Evolutionary conservation across 92 coral and sea anemone species (phyloP).

Genomic region (Scolanthus callimorphus): DNA sequence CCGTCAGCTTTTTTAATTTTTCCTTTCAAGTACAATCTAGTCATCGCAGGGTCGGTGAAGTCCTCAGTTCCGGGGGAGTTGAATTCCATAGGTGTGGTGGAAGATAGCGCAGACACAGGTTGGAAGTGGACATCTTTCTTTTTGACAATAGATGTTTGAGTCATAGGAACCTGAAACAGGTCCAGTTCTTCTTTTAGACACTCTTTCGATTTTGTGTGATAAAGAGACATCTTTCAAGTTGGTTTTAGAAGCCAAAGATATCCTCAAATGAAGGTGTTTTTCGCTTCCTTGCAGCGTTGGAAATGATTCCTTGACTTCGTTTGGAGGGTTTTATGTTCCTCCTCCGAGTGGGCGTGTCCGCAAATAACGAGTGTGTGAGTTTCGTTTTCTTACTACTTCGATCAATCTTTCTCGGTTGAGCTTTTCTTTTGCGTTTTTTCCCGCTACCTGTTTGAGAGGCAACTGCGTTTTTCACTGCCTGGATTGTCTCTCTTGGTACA

Average conservation of each 20-base stretch:
- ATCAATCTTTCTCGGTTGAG: neutral
- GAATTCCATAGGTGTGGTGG: slow-evolving; percentile 38
- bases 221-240: slow-evolving; percentile 13
- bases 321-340: slow-evolving; percentile 26
- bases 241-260: slow-evolving; percentile 8
- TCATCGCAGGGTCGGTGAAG: slow-evolving; percentile 18
- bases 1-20: slow-evolving; percentile 26
- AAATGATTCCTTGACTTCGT: slow-evolving; percentile 12
- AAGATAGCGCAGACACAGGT: slow-evolving; percentile 22
- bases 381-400: neutral
- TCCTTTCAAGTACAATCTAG: slow-evolving; percentile 30
- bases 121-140: slow-evolving; percentile 18
- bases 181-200: slow-evolving; percentile 39
- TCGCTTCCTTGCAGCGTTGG: slow-evolving; percentile 32
- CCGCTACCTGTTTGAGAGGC: slow-evolving; percentile 9
- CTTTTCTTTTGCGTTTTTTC: slow-evolving; percentile 2
- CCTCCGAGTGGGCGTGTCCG: too few species aligned
- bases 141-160: slow-evolving; percentile 31
- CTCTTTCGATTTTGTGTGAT: slow-evolving; percentile 29
- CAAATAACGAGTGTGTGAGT: too few species aligned
- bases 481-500: slow-evolving; percentile 1
- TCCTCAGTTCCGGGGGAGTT: slow-evolving; percentile 35
- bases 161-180: slow-evolving; percentile 33
- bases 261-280: slow-evolving; percentile 42
- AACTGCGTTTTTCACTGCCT: neutral